Percentiles rank a stretch among this genome's conserved stretches.
Evolutionary conservation across 2,888 invertebrate species (phyloP).

Genomic region (Cecidostiba fungosa): DNA sequence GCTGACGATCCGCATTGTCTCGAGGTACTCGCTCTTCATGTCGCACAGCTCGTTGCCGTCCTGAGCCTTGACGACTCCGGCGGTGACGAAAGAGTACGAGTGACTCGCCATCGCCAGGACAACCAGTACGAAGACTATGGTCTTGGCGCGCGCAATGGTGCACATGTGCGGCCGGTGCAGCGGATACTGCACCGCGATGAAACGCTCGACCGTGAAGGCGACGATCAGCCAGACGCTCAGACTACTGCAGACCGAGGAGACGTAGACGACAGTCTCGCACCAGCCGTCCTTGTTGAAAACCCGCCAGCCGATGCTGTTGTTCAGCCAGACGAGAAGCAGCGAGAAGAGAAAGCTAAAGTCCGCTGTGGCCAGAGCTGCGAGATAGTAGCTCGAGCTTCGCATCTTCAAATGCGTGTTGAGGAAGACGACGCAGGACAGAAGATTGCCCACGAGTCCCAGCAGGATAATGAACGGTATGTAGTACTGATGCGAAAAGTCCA

Average conservation of each 20-base stretch:
- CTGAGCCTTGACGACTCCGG: slow-evolving; percentile 76
- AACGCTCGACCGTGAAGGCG: slow-evolving; percentile 86
- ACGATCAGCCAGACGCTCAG: slow-evolving; percentile 87
- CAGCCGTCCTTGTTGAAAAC: slow-evolving; percentile 82
- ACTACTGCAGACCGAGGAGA: slow-evolving; percentile 83
- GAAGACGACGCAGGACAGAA: slow-evolving; percentile 84
- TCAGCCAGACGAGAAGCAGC: slow-evolving; percentile 82
- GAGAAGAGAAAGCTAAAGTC: slow-evolving; percentile 84
- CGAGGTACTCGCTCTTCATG: slow-evolving; percentile 81
- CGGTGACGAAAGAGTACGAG: slow-evolving; percentile 80
- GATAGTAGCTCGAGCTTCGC: slow-evolving; percentile 85
- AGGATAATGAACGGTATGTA: slow-evolving; percentile 84
- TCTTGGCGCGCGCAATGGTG: slow-evolving; percentile 83
- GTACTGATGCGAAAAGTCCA: slow-evolving; percentile 82
- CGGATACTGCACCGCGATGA: slow-evolving; percentile 86
- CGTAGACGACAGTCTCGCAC: slow-evolving; percentile 83
- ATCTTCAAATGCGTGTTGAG: slow-evolving; percentile 83
- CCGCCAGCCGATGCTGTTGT: slow-evolving; percentile 80
- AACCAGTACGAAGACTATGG: slow-evolving; percentile 80
- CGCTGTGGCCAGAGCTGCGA: slow-evolving; percentile 84
- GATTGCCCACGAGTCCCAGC: slow-evolving; percentile 84
- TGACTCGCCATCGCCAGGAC: slow-evolving; percentile 79
- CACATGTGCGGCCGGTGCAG: slow-evolving; percentile 83
- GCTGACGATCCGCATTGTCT: slow-evolving; percentile 82
- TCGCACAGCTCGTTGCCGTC: slow-evolving; percentile 80